phyloP scores from a whole-genome alignment of 2,888 invertebrate genomes.

The Glyphotaelius pellucidus region DNA sequence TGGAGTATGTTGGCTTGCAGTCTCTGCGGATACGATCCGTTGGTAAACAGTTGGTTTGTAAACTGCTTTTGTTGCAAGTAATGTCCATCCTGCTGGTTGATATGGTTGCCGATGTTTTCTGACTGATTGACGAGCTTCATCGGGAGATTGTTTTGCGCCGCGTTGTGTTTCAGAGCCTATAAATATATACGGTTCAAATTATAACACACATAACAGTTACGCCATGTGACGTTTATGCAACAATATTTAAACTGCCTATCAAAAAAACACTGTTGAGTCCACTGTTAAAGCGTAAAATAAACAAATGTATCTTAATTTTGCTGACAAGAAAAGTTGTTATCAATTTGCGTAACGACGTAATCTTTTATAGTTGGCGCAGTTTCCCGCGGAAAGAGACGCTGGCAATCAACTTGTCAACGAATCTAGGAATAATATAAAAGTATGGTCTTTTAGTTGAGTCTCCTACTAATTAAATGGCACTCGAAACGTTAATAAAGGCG shows the following conservation, averaged over 20 bases:
- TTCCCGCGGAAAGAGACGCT: neutral
- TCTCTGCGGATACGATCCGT: slow-evolving; percentile 71
- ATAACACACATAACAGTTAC: neutral
- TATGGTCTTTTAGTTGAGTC: neutral
- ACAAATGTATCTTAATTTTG: neutral
- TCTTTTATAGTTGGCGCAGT: neutral
- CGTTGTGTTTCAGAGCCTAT: slow-evolving; percentile 76
- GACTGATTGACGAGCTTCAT: slow-evolving; percentile 76
- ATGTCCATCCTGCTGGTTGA: slow-evolving; percentile 76
- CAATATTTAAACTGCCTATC: slow-evolving; percentile 20
- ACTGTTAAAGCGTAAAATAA: neutral
- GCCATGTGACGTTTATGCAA: slow-evolving; percentile 19
- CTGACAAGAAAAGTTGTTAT: slow-evolving; percentile 10
- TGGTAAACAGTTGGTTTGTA: slow-evolving; percentile 75
- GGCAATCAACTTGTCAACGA: neutral
- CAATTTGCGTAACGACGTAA: neutral
- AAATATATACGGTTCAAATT: slow-evolving; percentile 64
- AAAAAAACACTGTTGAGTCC: neutral
- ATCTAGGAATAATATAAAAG: neutral
- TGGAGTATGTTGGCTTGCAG: slow-evolving; percentile 67
- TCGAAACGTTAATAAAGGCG: neutral
- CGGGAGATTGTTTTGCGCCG: slow-evolving; percentile 77
- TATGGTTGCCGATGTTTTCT: slow-evolving; percentile 74
- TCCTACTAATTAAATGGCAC: neutral
- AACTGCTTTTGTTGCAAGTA: slow-evolving; percentile 78